phyloP scores from a whole-genome alignment of 2,888 invertebrate genomes.

The Parapristionchus giblindavisi region DNA sequence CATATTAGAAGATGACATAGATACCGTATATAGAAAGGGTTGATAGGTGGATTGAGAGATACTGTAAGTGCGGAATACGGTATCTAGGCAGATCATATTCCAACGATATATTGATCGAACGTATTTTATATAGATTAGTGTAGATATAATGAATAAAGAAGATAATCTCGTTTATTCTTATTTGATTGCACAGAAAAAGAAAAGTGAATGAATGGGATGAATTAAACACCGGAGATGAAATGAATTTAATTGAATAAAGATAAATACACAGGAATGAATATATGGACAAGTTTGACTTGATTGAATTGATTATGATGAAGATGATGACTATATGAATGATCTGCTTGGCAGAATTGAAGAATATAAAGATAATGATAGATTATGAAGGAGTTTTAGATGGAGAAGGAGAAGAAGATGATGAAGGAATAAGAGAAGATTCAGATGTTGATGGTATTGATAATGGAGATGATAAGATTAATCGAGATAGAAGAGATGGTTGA shows the following conservation, averaged over 20 bases:
- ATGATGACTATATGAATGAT: not conserved
- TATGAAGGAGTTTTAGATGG: constrained; percentile 26
- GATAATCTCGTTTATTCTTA: not conserved
- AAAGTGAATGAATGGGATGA: constrained; percentile 23
- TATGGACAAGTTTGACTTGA: constrained; percentile 2
- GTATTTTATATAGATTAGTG: too few species aligned
- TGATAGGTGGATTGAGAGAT: too few species aligned
- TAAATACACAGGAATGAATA: not conserved
- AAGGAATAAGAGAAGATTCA: not conserved
- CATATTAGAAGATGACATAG: not conserved
- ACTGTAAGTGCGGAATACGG: too few species aligned
- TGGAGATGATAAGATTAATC: constrained; percentile 22
- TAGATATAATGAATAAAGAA: too few species aligned
- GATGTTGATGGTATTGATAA: not conserved
- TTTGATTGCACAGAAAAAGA: constrained; percentile 20
- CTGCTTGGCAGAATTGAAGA: too few species aligned
- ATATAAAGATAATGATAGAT: not conserved
- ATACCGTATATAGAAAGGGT: too few species aligned
- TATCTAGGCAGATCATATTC: too few species aligned
- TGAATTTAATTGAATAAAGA: not conserved
- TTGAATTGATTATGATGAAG: not conserved
- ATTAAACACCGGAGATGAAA: constrained; percentile 22
- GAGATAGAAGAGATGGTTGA: constrained; percentile 23
- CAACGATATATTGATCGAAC: too few species aligned
- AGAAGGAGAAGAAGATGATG: constrained; percentile 17